phyloP scores from a whole-genome alignment of 2,113 vertebrate species.

The Laticauda colubrina region DNA sequence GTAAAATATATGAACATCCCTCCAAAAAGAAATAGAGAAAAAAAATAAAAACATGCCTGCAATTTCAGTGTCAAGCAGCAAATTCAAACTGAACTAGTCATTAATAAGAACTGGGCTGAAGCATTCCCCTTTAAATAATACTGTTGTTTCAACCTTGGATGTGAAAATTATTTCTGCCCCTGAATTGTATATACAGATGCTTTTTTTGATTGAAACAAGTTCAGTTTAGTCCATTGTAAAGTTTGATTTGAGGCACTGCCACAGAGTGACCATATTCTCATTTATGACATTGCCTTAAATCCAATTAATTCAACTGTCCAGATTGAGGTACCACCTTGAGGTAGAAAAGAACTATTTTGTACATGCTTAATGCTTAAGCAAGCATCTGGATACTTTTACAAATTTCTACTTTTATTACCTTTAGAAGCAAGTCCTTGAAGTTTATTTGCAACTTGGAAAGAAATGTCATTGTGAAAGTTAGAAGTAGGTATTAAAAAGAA shows the following conservation, averaged over 20 bases:
- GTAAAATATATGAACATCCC: neutral
- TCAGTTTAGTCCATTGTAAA: neutral
- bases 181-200: neutral
- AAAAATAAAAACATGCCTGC: neutral
- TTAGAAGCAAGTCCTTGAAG: neutral
- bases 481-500: constrained; percentile 39
- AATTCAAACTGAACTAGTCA: neutral
- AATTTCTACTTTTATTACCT: constrained; percentile 2
- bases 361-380: neutral
- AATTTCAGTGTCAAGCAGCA: neutral
- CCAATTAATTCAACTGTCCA: neutral
- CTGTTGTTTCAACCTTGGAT: neutral
- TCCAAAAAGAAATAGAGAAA: neutral
- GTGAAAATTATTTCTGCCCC: neutral
- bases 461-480: constrained; percentile 45
- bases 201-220: neutral
- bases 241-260: neutral
- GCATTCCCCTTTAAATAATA: neutral
- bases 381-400: neutral
- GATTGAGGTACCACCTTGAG: neutral
- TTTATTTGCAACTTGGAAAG: constrained; percentile 39
- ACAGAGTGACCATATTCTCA: neutral
- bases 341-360: neutral
- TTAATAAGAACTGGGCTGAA: neutral
- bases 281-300: neutral